phyloP scores from a whole-genome alignment of 2,113 vertebrate genomes.

The Loxodonta africana region DNA sequence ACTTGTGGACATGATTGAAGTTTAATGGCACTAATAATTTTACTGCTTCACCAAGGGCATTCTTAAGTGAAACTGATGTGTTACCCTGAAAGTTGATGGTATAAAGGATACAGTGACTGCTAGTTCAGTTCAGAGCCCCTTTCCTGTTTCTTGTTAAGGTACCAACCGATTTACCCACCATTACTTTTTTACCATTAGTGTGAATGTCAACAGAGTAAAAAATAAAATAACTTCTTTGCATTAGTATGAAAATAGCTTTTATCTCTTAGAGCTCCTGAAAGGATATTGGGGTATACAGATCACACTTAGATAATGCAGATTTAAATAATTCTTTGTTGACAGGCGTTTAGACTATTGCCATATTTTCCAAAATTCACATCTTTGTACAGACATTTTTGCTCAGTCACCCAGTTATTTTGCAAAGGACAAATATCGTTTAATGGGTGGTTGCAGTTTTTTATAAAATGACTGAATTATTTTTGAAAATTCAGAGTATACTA shows the following conservation, averaged over 20 bases:
- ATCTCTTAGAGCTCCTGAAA: not conserved
- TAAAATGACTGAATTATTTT: not conserved
- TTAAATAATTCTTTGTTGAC: not conserved
- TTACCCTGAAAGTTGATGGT: not conserved
- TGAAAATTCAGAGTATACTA: not conserved
- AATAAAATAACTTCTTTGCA: not conserved
- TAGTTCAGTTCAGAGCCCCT: not conserved
- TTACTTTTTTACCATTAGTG: not conserved
- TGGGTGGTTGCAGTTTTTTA: not conserved
- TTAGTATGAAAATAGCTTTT: conserved; percentile 20
- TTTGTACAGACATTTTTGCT: not conserved
- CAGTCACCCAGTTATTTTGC: not conserved
- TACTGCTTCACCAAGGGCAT: not conserved
- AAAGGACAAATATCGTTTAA: not conserved
- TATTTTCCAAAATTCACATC: not conserved
- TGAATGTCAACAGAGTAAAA: not conserved
- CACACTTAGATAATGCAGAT: not conserved
- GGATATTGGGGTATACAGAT: not conserved
- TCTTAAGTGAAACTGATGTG: not conserved
- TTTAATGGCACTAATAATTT: not conserved
- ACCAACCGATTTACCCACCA: not conserved
- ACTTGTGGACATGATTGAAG: not conserved
- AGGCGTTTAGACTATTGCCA: not conserved
- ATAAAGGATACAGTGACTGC: not conserved
- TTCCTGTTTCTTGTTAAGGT: not conserved